A percentile compares a stretch with the other conserved stretches of the same genome.
Conservation (phyloP, 2,888 invertebrate genomes). For the Drosophila testacea region DNA sequence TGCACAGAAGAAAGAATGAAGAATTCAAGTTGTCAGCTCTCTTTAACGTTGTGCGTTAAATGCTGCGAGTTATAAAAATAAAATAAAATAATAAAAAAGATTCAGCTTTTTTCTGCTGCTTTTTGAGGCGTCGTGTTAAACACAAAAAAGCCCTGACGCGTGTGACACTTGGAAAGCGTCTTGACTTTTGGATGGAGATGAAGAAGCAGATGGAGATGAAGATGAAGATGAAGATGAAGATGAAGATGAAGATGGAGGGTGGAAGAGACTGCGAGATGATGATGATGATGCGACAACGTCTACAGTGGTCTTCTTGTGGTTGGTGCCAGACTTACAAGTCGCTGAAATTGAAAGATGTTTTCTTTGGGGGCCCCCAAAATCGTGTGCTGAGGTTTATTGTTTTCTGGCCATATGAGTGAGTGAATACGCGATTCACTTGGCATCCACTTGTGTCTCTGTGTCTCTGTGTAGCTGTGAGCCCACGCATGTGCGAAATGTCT, state of each 20-base stretch:
- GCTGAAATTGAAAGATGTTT: slow-evolving; percentile 51
- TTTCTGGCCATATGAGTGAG: slow-evolving; percentile 37
- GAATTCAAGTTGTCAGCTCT: slow-evolving; percentile 24
- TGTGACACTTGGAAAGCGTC: slow-evolving; percentile 64
- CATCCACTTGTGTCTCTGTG: slow-evolving; percentile 35
- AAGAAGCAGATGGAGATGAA: slow-evolving; percentile 1
- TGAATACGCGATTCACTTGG: slow-evolving; percentile 11
- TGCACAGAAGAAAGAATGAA: slow-evolving; percentile 5
- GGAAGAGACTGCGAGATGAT: slow-evolving; percentile 2
- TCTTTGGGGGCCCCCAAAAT: slow-evolving; percentile 29
- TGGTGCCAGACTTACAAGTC: slow-evolving; percentile 37
- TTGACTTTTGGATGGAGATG: slow-evolving; percentile 41
- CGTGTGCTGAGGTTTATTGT: slow-evolving; percentile 54
- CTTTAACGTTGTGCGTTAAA: slow-evolving; percentile 39
- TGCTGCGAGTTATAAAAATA: slow-evolving; percentile 46
- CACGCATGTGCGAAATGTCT: slow-evolving; percentile 64
- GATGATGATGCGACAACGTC: slow-evolving; percentile 19
- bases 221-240: neutral
- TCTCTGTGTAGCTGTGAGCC: slow-evolving; percentile 29
- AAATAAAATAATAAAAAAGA: slow-evolving; percentile 6
- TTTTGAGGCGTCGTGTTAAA: slow-evolving; percentile 43
- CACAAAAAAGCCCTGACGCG: slow-evolving; percentile 64
- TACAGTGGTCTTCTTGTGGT: slow-evolving; percentile 32
- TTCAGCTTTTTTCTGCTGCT: neutral
- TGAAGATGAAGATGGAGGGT: neutral